Evolutionary conservation across 2,113 vertebrate species (phyloP).

Genomic region (Prunella fulvescens): DNA sequence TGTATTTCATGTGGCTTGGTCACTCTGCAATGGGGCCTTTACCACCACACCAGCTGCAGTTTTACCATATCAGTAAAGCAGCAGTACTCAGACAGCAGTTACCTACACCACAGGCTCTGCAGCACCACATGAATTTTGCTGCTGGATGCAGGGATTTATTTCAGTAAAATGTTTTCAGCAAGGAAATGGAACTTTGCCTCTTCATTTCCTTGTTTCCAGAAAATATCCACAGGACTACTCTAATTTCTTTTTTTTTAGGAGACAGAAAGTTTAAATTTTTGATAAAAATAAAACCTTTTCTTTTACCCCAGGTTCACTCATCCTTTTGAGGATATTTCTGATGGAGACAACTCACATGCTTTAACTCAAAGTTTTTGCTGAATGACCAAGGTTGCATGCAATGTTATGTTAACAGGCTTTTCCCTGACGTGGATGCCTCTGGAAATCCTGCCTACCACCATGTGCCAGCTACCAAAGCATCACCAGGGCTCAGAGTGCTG

Average conservation of each 20-base stretch:
- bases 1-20: background rate
- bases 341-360: background rate
- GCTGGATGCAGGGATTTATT: background rate
- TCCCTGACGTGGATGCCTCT: background rate
- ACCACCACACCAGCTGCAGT: background rate
- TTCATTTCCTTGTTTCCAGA: background rate
- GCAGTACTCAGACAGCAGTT: background rate
- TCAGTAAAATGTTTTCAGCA: background rate
- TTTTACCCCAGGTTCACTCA: background rate
- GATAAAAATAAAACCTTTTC: background rate
- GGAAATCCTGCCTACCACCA: background rate
- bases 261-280: background rate
- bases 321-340: background rate
- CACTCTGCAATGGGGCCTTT: background rate
- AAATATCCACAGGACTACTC: background rate
- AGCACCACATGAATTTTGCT: background rate
- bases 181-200: background rate
- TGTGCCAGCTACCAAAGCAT: background rate
- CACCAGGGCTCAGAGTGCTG: fast-evolving
- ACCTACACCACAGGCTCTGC: background rate
- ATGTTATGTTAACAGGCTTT: background rate
- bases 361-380: background rate
- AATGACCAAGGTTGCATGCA: background rate
- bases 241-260: background rate
- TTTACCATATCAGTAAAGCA: background rate